Evolutionary conservation across 2,113 vertebrate genomes (phyloP), one percentile per base, ranked within the genome.

Genomic region (Poeciliopsis occidentalis): DNA sequence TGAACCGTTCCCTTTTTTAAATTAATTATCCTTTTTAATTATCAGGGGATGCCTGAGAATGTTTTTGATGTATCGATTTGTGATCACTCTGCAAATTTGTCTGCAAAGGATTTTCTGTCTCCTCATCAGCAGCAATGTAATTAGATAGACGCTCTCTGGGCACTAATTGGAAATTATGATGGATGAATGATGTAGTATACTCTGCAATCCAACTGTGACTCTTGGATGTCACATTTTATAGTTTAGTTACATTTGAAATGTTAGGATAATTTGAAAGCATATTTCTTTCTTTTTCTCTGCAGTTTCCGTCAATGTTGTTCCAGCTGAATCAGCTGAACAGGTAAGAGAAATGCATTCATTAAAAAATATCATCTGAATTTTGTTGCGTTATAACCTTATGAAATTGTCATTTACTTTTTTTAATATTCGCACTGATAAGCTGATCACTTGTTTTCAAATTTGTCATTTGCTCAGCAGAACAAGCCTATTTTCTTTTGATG

Each of bases 61-160:
- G n/a, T 84, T 89, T 72, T 81, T 85, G 83, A 82, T 70, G 61
- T 88, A 93, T 94, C 74, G 91, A 93, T 93, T 88, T 75, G 5
- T 80, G 78, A 82, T 85, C 72, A 8, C 71, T 54, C 73, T 68
- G 62, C 69, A 65, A 80, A 85, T 84, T 70, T 82, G 71, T 83
- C 73, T 39, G 31, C 17, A 73, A 80, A 92, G 78, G 78, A 69
- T 83, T 83, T 85, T 75, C 78, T 70, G 64, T 73, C 85, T 61
- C 37, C 0, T 63, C 87, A 91, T 93, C 91, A 60, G 92, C 92
- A 71, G 32, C 78, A 80, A 39, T 68, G 68, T 87, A 87, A 93
- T 91, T 90, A 80, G 79, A 86, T 64, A 77, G 83, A 87, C 73
- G 64, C 81, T 81, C 80, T 79, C 83, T 51, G 31, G 71, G 73